phyloP scores from a whole-genome alignment of 2,888 invertebrate species.

The Orthosia incerta region DNA sequence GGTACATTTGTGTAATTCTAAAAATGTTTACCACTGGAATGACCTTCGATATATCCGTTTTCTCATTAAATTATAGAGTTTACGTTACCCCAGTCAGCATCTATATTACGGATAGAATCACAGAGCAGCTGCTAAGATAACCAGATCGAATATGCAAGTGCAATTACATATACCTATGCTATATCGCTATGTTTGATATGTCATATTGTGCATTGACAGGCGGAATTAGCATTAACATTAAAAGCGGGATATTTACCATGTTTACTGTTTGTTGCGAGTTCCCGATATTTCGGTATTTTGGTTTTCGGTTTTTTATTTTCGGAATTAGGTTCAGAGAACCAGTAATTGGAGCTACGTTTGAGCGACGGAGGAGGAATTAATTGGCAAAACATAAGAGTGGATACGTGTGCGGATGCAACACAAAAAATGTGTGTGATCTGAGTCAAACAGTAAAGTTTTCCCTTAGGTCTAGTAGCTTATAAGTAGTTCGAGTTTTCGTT shows the following conservation, averaged over 20 bases:
- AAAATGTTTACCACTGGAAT: too few species aligned
- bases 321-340: slow-evolving; percentile 8
- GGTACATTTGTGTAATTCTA: too few species aligned
- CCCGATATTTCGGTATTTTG: too few species aligned
- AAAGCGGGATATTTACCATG: too few species aligned
- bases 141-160: slow-evolving; percentile 11
- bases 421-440: neutral
- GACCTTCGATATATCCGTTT: neutral
- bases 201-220: neutral
- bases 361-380: neutral
- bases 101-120: slow-evolving; percentile 1
- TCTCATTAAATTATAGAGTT: neutral
- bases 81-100: neutral
- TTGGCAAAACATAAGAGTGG: neutral
- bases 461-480: too few species aligned
- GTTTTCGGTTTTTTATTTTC: too few species aligned
- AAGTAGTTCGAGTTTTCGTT: too few species aligned
- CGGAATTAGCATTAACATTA: too few species aligned
- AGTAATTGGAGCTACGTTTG: slow-evolving; percentile 8
- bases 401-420: neutral
- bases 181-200: too few species aligned
- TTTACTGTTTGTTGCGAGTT: too few species aligned
- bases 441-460: too few species aligned
- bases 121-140: neutral
- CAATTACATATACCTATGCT: neutral